Conservation (phyloP, 2,888 invertebrate species). For the Choristoneura rosaceana region DNA sequence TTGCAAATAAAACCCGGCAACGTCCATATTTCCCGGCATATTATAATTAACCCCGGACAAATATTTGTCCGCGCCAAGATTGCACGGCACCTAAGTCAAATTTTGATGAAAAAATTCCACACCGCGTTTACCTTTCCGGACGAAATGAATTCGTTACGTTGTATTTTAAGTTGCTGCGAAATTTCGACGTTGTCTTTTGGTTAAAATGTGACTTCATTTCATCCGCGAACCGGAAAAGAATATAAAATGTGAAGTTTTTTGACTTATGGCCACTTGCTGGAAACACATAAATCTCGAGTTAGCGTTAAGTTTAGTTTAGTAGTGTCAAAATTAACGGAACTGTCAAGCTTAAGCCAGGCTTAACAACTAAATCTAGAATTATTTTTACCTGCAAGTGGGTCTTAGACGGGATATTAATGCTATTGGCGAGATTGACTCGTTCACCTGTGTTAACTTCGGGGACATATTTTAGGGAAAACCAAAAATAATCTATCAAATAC, state of each 20-base stretch:
- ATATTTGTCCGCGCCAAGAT: constrained; percentile 71
- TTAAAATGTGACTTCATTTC: neutral
- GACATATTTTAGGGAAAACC: neutral
- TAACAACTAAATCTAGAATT: too few relatives aligned
- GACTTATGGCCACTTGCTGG: too few relatives aligned
- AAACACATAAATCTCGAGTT: too few relatives aligned
- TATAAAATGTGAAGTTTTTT: neutral
- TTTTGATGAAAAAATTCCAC: constrained; percentile 76
- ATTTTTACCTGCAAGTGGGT: too few relatives aligned
- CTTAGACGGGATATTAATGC: neutral
- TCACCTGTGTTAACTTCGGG: neutral
- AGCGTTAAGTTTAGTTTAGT: too few relatives aligned
- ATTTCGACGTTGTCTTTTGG: neutral
- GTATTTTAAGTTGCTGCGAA: constrained; percentile 19
- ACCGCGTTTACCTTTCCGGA: constrained; percentile 64
- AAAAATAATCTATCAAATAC: too few relatives aligned
- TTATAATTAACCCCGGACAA: constrained; percentile 51
- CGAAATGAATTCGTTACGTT: constrained; percentile 58
- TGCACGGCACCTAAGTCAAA: constrained; percentile 73
- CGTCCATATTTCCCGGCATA: constrained; percentile 30
- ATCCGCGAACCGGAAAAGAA: neutral
- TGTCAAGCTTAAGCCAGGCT: too few relatives aligned
- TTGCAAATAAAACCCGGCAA: constrained; percentile 6
- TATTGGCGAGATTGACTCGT: neutral
- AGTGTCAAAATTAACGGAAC: too few relatives aligned